These are phyloP conservation scores for Sakesphorus luctuosus DNA, from an alignment of 2,113 vertebrate species.

Conservation along the genomic window DNA sequence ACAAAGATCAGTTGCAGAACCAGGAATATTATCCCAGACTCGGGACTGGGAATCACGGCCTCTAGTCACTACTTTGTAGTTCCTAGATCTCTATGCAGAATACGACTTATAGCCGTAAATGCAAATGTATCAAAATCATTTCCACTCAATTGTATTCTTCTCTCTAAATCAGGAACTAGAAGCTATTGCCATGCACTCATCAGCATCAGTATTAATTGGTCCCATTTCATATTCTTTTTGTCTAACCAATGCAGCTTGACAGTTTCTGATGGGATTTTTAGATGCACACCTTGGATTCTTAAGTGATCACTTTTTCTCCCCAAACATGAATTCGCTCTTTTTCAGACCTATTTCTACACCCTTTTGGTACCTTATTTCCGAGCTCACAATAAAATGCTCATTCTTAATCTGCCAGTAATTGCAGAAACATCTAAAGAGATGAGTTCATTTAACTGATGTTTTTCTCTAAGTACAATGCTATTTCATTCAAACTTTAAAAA, in stretches of 20 bases:
- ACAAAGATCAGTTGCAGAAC: background rate
- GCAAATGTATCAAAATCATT: slow-evolving; percentile 65
- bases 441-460: background rate
- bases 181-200: slow-evolving; percentile 51
- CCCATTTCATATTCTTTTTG: slow-evolving; percentile 69
- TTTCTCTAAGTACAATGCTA: background rate
- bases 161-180: slow-evolving; percentile 34
- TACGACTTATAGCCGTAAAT: slow-evolving; percentile 30
- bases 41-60: background rate
- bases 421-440: background rate
- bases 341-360: slow-evolving; percentile 61
- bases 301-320: slow-evolving; percentile 75
- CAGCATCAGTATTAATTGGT: slow-evolving; percentile 47
- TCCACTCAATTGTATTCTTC: slow-evolving; percentile 45
- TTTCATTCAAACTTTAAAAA: background rate
- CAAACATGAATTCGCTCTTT: slow-evolving; percentile 68
- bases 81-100: background rate
- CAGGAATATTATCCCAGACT: background rate
- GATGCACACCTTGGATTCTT: slow-evolving; percentile 75
- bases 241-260: slow-evolving; percentile 75
- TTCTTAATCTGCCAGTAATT: slow-evolving; percentile 18
- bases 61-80: background rate
- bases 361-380: slow-evolving; percentile 63
- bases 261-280: slow-evolving; percentile 76
- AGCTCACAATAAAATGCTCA: slow-evolving; percentile 1